phyloP scores from a whole-genome alignment of 2,888 invertebrate species.

The Parnassius smintheus region DNA sequence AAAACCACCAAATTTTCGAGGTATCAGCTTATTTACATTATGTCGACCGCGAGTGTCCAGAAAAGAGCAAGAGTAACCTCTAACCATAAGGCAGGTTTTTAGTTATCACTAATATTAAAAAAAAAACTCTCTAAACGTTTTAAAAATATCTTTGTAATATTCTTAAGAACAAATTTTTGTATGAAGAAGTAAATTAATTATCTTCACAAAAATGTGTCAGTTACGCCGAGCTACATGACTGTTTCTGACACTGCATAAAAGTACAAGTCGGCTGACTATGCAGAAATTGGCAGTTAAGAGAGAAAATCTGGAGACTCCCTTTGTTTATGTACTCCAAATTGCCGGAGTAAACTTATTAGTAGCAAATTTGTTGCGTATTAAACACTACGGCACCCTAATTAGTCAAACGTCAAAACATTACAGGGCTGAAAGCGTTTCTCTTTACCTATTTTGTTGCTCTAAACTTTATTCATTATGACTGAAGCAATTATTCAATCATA shows the following conservation, averaged over 20 bases:
- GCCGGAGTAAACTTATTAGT: constrained; percentile 45
- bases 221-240: constrained; percentile 18
- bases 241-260: constrained; percentile 28
- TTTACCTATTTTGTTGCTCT: constrained; percentile 31
- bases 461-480: too few species aligned
- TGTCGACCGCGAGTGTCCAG: too few species aligned
- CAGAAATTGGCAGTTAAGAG: constrained; percentile 40
- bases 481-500: too few species aligned
- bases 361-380: constrained; percentile 36
- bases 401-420: constrained; percentile 46
- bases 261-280: constrained; percentile 54
- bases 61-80: too few species aligned
- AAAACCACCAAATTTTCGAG: too few species aligned
- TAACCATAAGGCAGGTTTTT: too few species aligned
- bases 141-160: too few species aligned
- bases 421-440: constrained; percentile 36
- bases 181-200: constrained; percentile 11
- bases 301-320: constrained; percentile 17
- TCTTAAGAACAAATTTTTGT: too few species aligned
- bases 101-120: too few species aligned
- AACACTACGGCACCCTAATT: constrained; percentile 47
- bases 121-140: too few species aligned
- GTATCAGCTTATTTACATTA: too few species aligned
- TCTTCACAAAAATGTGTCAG: constrained; percentile 13
- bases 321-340: constrained; percentile 44